phyloP scores from a whole-genome alignment of 2,113 vertebrate genomes.

The Actenoides lindsayi region DNA sequence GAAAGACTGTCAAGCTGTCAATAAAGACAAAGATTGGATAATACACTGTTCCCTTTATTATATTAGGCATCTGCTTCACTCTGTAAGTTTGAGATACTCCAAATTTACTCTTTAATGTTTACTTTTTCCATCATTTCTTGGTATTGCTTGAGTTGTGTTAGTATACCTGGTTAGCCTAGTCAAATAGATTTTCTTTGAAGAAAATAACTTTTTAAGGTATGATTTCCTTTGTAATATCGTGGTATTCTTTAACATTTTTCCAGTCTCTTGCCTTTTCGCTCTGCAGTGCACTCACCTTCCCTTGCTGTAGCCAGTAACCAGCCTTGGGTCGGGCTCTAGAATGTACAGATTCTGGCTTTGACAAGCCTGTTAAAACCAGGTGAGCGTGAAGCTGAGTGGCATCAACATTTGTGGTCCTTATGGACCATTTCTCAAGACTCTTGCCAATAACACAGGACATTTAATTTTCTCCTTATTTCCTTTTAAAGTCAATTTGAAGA shows the following conservation, averaged over 20 bases:
- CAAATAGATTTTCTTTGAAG: not conserved
- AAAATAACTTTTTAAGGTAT: not conserved
- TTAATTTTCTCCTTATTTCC: not conserved
- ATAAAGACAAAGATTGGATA: not conserved
- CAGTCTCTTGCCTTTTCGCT: rapidly evolving
- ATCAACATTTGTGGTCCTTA: not conserved
- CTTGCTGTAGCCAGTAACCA: not conserved
- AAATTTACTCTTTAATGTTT: not conserved
- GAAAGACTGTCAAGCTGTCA: slow-evolving; percentile 33
- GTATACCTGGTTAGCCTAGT: not conserved
- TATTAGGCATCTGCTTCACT: not conserved
- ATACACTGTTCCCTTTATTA: not conserved
- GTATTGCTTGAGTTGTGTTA: not conserved
- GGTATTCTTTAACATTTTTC: not conserved
- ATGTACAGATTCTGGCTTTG: not conserved
- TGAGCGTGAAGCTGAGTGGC: not conserved
- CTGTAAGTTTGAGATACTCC: not conserved
- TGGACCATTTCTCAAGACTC: not conserved
- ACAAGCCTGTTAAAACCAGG: not conserved
- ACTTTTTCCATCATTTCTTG: not conserved
- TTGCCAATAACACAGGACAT: not conserved
- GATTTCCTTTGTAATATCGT: not conserved
- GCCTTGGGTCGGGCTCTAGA: not conserved
- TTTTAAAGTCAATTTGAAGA: not conserved
- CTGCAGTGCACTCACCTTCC: not conserved